Conservation (phyloP, 1,140 invertebrate genomes). For the Eciton burchellii region DNA sequence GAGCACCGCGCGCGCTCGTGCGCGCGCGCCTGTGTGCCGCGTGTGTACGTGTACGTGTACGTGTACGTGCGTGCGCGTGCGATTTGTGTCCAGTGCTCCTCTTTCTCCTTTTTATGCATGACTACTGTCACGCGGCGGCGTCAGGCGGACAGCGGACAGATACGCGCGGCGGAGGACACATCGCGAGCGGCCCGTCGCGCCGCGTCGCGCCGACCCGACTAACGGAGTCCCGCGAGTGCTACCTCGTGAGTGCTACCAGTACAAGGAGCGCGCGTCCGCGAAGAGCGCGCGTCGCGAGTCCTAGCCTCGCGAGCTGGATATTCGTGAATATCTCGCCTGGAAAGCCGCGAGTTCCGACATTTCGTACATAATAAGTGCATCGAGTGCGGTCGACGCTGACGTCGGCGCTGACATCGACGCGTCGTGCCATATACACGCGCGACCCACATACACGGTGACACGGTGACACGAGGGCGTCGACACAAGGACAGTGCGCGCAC, state of each 20-base stretch:
- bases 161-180: conserved; percentile 28
- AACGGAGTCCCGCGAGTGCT: conserved; percentile 18
- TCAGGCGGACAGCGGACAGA: conserved; percentile 8
- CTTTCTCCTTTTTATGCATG: conserved; percentile 32
- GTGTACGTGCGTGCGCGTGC: neutral
- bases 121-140: conserved; percentile 19
- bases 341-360: no score
- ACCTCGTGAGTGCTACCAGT: no score
- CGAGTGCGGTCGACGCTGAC: neutral
- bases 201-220: conserved; percentile 1
- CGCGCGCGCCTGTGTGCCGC: no score
- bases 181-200: conserved; percentile 23
- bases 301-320: no score
- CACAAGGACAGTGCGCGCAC: neutral
- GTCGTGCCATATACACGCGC: no score
- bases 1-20: no score
- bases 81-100: neutral
- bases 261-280: neutral
- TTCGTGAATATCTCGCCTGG: neutral
- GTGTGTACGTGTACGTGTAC: neutral
- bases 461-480: conserved; percentile 59
- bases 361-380: neutral
- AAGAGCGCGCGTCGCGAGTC: neutral
- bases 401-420: neutral
- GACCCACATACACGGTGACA: conserved; percentile 62